These are phyloP conservation scores for Catharus bicknelli DNA, from an alignment of 2,113 vertebrate species.

Conservation along the genomic window DNA sequence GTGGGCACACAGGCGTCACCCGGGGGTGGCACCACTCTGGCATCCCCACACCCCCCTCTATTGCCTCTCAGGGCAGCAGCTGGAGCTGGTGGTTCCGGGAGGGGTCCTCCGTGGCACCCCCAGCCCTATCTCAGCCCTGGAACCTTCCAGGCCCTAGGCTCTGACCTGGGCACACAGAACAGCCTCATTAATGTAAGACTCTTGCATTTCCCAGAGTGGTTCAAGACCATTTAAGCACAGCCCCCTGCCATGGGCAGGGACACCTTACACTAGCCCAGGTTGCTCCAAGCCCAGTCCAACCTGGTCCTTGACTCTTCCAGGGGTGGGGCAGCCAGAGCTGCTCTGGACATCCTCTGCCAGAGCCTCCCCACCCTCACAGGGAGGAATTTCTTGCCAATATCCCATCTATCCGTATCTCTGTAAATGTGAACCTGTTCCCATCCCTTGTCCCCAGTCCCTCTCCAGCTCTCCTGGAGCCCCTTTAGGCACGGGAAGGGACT, in stretches of 20 bases:
- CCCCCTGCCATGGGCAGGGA: background rate
- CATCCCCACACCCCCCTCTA: rapidly evolving
- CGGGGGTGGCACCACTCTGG: rapidly evolving
- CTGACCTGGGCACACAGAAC: background rate
- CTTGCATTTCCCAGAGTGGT: background rate
- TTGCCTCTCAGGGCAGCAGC: rapidly evolving
- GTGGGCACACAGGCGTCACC: background rate
- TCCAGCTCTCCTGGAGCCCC: background rate
- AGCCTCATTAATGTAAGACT: too few relatives aligned
- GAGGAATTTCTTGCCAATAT: background rate
- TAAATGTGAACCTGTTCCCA: background rate
- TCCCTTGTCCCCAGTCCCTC: background rate
- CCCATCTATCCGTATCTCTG: background rate
- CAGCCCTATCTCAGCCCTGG: background rate
- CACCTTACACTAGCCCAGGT: rapidly evolving
- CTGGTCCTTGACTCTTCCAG: background rate
- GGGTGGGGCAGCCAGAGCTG: background rate
- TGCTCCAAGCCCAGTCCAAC: background rate
- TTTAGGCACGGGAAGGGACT: background rate
- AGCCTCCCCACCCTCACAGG: rapidly evolving
- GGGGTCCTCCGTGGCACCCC: rapidly evolving
- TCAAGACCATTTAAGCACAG: background rate
- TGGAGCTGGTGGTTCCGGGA: background rate
- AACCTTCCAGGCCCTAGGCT: background rate
- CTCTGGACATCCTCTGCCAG: background rate